Evolutionary conservation across 1,140 invertebrate genomes (phyloP).

Genomic region (Zaprionus ornatus): DNA sequence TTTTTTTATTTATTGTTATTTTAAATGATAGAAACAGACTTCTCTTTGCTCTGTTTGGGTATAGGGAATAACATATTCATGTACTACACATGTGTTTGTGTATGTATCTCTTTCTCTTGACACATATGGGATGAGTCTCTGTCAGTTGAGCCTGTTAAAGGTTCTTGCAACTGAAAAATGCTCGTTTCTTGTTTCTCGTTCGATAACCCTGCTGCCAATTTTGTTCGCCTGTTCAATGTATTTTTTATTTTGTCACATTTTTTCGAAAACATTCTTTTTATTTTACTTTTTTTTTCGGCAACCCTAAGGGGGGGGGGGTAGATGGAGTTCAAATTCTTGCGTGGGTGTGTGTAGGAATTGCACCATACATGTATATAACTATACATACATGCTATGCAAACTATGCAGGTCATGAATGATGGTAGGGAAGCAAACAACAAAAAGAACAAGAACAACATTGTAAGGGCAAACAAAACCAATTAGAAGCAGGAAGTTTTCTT

Average conservation of each 20-base stretch:
- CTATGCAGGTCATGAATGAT: conserved; percentile 15
- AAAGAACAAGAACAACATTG: background rate
- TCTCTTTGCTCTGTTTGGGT: too few species aligned
- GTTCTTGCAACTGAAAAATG: background rate
- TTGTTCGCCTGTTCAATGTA: conserved; percentile 67
- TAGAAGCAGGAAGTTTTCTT: conserved; percentile 65
- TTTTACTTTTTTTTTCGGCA: background rate
- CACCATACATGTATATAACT: background rate
- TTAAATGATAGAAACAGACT: too few species aligned
- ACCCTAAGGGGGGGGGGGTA: background rate
- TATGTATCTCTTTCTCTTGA: too few species aligned
- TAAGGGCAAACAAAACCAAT: conserved; percentile 46
- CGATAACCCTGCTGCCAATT: conserved; percentile 41
- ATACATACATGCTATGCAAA: background rate
- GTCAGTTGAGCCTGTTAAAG: background rate
- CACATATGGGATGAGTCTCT: background rate
- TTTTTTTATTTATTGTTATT: too few species aligned
- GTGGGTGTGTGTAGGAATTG: background rate
- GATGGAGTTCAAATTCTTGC: background rate
- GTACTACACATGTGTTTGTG: too few species aligned
- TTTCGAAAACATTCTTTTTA: conserved; percentile 42
- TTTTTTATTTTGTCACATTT: conserved; percentile 72
- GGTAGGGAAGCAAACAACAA: conserved; percentile 10
- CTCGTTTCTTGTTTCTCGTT: conserved; percentile 3
- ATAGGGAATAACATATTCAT: too few species aligned